These are phyloP conservation scores for Danionella cerebrum DNA, from an alignment of 2,113 vertebrate genomes.

Conservation along the genomic window DNA sequence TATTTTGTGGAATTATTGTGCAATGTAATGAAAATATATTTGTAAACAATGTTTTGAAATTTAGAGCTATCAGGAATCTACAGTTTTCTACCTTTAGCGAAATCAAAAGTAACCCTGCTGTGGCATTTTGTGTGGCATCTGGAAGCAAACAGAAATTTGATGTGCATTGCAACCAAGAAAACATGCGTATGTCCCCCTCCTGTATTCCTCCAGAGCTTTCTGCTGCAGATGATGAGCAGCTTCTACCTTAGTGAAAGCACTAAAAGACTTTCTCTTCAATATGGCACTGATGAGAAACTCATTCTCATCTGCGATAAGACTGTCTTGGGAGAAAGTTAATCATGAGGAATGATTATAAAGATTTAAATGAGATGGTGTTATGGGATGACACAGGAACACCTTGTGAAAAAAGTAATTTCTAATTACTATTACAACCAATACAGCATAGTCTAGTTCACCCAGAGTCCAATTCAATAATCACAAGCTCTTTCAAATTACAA, in stretches of 20 bases:
- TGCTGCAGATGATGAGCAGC: constrained; percentile 4
- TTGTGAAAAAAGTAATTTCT: constrained; percentile 9
- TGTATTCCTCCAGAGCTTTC: constrained; percentile 5
- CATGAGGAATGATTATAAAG: constrained; percentile 14
- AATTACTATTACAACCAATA: background rate
- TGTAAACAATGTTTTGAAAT: too few species aligned
- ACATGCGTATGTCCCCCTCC: constrained; percentile 19
- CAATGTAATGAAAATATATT: too few species aligned
- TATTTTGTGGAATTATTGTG: too few species aligned
- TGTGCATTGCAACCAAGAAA: constrained; percentile 24
- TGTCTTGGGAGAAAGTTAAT: constrained; percentile 3
- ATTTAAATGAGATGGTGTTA: constrained; percentile 3
- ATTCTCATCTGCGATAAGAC: background rate
- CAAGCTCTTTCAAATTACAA: background rate
- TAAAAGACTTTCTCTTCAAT: background rate
- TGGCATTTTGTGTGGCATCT: constrained; percentile 29
- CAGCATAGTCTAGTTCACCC: background rate
- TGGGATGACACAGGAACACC: background rate
- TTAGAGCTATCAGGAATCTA: background rate
- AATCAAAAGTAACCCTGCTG: constrained; percentile 16
- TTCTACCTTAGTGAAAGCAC: constrained; percentile 11
- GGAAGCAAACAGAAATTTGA: constrained; percentile 43
- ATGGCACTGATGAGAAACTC: background rate
- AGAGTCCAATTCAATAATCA: background rate
- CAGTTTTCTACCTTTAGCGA: background rate